Evolutionary conservation across 2,797 vertebrate species (phyloP), one percentile per base, ranked within the genome.

Genomic region (Spinibarbus caldwelli): DNA sequence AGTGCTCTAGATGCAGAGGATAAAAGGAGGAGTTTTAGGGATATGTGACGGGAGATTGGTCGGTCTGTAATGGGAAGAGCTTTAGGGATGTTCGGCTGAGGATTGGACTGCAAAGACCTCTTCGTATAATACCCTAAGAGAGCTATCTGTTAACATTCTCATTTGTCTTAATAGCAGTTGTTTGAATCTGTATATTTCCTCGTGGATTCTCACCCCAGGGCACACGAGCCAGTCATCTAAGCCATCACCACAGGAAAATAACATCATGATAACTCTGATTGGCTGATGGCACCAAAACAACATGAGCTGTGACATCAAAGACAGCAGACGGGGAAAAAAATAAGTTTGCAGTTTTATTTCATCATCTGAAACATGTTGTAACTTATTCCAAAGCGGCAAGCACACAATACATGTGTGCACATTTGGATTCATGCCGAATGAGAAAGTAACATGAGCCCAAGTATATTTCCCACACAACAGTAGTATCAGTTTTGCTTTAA

Each of bases 131-230:
- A 38, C 66, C 17, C 21, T 36, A 38, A 71, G 23, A 71, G 41
- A 15, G 41, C 38, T 68, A 38, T 38, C 66, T 26, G 38, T 45
- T 23, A 77, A 59, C 34, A 17, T 41, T 41, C 23, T 8, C 34
- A 57, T 77, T 57, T 14, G 14, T 77, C 34, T 26, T 54, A 78
- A 78, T 26, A 78, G 52, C 52, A 23, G 38, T 43, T 78, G 17
- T 38, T 79, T 9, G 3, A 79, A 45, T 15, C 38, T 45, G 10
- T 41, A 26, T 41, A 34, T 78, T 78, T 59, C 34, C 14, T 10
- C 14, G 41, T 26, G 14, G 36, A 78, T n/a, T 59, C 45, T 75
- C 41, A 45, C 70, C 45, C 45, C 29, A 31, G 45, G 3, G 45
- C 7, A 49, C 52, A 57, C 4, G 23, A 77, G 23, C 23, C 23